Evolutionary conservation across 2,113 vertebrate species (phyloP), one percentile per base, ranked within the genome.

Genomic region (Seriola dumerili): DNA sequence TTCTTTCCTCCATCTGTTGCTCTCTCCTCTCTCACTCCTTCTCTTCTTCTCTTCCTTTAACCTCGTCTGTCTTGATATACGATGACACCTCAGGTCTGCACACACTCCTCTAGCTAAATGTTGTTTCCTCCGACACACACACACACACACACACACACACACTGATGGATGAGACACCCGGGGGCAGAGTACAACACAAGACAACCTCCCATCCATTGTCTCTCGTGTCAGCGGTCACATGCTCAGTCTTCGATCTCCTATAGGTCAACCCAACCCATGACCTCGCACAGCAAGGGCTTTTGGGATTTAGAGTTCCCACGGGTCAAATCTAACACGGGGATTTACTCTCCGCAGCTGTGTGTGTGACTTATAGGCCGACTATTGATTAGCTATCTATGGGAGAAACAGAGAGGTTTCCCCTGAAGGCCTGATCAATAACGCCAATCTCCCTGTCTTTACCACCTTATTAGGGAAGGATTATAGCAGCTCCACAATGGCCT

Each of bases 381-480:
- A 91, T 91, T 72, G 89, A 92, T 86, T 62, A 65, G 9, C 83
- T 44, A 13, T 82, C 80, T 66, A 61, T 77, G 72, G 36, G 76
- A 42, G 70, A 81, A 84, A 80, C 67, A 58, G 85, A 84, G 71
- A 76, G 40, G 77, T 84, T 75, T 68, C 81, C 79, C 81, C 85
- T 76, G 25, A 80, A 80, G 79, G 69, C 65, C 71, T 68, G 78
- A 87, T 92, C 92, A 44, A 90, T 91, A 85, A 34, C 32, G 74
- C 59, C 88, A 61, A 85, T 80, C 74, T 44, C 59, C 55, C 54
- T 55, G 85, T 92, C 90, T 91, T 90, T 80, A 86, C 78, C 69
- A 16, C 69, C 88, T 86, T 82, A 91, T 93, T 90, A 91, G 81
- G 69, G 12, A 71, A 57, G 68, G 86, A 89, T 92, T 85, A 90